These are phyloP conservation scores for Oreonectes daqikongensis DNA, from an alignment of 2,797 vertebrate genomes.

Conservation along the genomic window DNA sequence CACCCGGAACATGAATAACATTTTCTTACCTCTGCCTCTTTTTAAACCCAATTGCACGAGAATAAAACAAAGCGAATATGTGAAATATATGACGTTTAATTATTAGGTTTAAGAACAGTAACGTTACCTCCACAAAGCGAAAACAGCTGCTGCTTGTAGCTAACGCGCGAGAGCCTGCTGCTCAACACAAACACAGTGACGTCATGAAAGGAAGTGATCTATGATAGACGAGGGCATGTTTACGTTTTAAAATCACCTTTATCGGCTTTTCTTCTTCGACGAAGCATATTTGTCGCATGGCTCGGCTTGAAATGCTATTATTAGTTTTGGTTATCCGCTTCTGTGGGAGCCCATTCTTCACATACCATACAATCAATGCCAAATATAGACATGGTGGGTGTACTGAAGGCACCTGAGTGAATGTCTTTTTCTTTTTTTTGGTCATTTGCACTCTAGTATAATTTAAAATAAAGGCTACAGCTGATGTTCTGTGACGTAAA, in stretches of 20 bases:
- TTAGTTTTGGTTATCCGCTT: neutral
- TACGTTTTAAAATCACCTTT: constrained; percentile 1
- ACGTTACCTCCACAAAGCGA: constrained; percentile 20
- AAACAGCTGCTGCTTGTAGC: constrained; percentile 31
- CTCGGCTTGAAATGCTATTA: neutral
- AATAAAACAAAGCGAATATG: neutral
- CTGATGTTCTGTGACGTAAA: too few species aligned
- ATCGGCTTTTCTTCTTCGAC: neutral
- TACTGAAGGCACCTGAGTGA: neutral
- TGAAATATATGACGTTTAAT: neutral
- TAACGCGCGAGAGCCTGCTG: constrained; percentile 33
- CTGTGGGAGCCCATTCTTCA: constrained; percentile 7
- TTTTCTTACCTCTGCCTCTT: constrained; percentile 9
- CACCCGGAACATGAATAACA: constrained; percentile 5
- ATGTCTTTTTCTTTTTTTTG: too few species aligned
- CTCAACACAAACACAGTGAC: constrained; percentile 69
- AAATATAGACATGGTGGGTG: constrained; percentile 33
- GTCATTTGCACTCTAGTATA: too few species aligned
- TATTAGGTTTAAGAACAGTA: neutral
- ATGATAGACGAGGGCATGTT: constrained; percentile 9
- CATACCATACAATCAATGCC: constrained; percentile 40
- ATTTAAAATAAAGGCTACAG: neutral
- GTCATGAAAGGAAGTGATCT: constrained; percentile 39
- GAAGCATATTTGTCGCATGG: neutral
- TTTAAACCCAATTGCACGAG: neutral